Conservation (phyloP, 2,888 invertebrate genomes). For the Ecdyonurus torrentis region DNA sequence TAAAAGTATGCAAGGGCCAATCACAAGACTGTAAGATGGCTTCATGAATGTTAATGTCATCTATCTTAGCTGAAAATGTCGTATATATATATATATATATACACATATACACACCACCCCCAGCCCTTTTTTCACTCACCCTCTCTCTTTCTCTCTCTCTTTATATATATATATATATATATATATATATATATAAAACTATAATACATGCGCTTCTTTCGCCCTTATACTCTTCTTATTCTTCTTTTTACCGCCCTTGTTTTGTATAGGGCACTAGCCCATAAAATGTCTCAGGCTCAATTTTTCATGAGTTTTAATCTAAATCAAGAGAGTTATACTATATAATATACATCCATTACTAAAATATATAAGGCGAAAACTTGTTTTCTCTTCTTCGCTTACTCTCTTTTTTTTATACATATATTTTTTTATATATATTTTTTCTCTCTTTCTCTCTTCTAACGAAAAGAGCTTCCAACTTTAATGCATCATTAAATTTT, state of each 20-base stretch:
- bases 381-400: neutral
- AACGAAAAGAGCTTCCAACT: no score
- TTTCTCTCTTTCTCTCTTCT: neutral
- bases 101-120: neutral
- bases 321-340: neutral
- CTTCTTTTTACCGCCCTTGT: neutral
- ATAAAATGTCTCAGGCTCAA: conserved; percentile 2
- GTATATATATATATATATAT: neutral
- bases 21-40: neutral
- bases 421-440: no score
- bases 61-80: neutral
- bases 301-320: conserved; percentile 1
- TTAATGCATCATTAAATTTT: conserved; percentile 1
- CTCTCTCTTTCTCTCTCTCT: no score
- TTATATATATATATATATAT: no score
- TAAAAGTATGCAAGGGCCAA: neutral
- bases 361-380: neutral
- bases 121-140: neutral
- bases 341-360: no score
- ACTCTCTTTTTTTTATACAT: neutral
- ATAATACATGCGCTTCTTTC: no score
- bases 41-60: conserved; percentile 3
- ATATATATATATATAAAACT: no score
- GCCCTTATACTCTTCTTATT: no score
- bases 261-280: neutral